Conservation (phyloP, 2,888 invertebrate species). For the Acholoe squamosa region DNA sequence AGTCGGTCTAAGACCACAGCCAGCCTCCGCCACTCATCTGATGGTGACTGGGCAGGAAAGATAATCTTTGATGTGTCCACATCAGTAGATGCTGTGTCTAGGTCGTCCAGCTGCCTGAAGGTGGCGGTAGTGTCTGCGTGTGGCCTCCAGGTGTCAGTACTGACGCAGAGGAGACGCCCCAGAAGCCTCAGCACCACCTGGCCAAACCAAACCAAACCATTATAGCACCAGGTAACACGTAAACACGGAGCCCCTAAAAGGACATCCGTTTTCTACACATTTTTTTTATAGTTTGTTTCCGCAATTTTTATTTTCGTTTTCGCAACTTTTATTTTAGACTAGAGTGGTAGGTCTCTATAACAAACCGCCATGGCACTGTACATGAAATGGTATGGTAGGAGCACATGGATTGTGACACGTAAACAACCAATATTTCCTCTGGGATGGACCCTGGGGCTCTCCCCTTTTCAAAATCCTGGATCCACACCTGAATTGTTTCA, state of each 20-base stretch:
- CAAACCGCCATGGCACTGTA: background rate
- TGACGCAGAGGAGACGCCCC: constrained; percentile 42
- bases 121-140: background rate
- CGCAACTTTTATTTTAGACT: too few relatives aligned
- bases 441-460: too few relatives aligned
- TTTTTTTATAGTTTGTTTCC: too few relatives aligned
- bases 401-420: too few relatives aligned
- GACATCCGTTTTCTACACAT: too few relatives aligned
- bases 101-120: constrained; percentile 8
- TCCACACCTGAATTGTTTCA: too few relatives aligned
- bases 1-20: constrained; percentile 28
- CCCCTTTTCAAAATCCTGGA: too few relatives aligned
- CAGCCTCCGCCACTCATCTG: background rate
- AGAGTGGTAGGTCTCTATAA: background rate
- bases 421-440: too few relatives aligned
- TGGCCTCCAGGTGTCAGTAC: background rate
- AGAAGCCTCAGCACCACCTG: constrained; percentile 33
- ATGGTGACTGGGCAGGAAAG: background rate
- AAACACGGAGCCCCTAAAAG: too few relatives aligned
- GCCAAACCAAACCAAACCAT: constrained; percentile 21
- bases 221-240: too few relatives aligned
- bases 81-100: background rate
- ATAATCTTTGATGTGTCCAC: background rate
- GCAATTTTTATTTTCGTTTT: too few relatives aligned
- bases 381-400: too few relatives aligned